phyloP scores from a whole-genome alignment of 2,888 invertebrate species.

The Belgica antarctica region DNA sequence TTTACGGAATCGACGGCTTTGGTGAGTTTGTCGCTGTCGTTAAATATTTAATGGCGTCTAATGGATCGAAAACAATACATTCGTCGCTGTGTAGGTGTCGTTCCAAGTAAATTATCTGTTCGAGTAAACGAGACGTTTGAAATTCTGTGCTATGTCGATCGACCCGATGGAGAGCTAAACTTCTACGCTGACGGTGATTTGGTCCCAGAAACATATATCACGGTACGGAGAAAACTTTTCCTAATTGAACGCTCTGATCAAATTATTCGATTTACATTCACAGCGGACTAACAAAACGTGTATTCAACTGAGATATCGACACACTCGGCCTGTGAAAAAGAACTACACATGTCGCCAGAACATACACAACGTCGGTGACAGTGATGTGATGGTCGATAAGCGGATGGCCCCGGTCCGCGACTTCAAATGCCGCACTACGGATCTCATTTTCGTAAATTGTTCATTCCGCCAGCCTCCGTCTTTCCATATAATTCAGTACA shows the following conservation, averaged over 20 bases:
- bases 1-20: conserved; percentile 27
- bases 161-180: neutral
- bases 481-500: neutral
- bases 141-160: neutral
- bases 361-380: neutral
- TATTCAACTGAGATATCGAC: neutral
- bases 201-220: neutral
- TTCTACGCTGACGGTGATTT: conserved; percentile 15
- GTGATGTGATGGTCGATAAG: conserved; percentile 9
- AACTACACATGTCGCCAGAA: conserved; percentile 31
- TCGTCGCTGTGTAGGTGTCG: conserved; percentile 29
- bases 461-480: neutral
- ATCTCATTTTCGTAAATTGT: neutral
- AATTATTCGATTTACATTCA: neutral
- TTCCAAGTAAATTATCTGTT: neutral
- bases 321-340: conserved; percentile 10
- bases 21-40: no score
- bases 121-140: conserved; percentile 29
- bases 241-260: neutral
- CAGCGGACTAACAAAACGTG: conserved; percentile 17
- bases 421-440: conserved; percentile 28
- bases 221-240: neutral
- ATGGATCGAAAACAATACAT: no score
- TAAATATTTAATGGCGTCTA: no score
- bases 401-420: neutral